phyloP scores from a whole-genome alignment of 2,797 vertebrate genomes.

The Dromococcyx pavoninus region DNA sequence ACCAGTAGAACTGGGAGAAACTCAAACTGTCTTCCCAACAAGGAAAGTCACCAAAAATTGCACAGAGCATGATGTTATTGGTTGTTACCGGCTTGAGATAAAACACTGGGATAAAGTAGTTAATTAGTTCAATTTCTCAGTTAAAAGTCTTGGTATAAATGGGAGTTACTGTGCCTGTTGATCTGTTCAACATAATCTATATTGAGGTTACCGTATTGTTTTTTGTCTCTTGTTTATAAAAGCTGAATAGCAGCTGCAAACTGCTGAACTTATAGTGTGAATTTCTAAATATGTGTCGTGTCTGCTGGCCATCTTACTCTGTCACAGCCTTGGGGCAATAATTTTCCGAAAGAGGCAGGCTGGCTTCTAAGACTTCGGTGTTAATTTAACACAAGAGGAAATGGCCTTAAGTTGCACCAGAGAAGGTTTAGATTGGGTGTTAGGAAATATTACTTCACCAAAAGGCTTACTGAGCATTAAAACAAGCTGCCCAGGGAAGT shows the following conservation, averaged over 20 bases:
- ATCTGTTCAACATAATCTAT: background rate
- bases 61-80: background rate
- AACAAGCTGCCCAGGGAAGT: background rate
- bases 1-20: background rate
- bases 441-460: background rate
- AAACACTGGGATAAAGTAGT: background rate
- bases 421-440: background rate
- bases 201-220: background rate
- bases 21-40: background rate
- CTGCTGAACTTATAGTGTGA: background rate
- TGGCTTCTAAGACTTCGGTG: background rate
- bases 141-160: background rate
- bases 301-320: background rate
- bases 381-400: background rate
- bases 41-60: background rate
- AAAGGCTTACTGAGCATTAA: background rate
- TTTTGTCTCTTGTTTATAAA: background rate
- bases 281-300: background rate
- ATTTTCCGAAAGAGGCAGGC: background rate
- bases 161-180: background rate
- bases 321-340: accelerated
- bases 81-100: background rate
- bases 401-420: background rate
- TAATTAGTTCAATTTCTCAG: background rate
- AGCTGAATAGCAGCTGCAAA: background rate